phyloP scores from a whole-genome alignment of 2,888 invertebrate species.

The Stegana nigrithorax region DNA sequence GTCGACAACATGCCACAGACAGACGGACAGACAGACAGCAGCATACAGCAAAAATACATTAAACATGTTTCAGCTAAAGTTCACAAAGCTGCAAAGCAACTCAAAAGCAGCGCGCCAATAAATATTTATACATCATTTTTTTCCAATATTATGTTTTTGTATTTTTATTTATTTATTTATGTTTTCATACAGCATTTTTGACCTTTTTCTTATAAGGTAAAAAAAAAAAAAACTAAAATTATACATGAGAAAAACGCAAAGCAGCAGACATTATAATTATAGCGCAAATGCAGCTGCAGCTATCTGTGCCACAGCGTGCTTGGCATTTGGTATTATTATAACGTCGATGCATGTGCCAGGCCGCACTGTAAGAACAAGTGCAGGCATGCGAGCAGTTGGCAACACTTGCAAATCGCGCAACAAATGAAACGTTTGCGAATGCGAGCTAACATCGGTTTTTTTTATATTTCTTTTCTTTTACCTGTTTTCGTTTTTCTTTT shows the following conservation, averaged over 20 bases:
- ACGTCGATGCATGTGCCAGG: neutral
- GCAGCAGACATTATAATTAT: neutral
- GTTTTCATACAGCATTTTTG: conserved; percentile 11
- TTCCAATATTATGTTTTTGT: neutral
- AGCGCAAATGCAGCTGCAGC: conserved; percentile 12
- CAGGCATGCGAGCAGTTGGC: conserved; percentile 8
- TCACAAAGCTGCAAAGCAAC: too few species aligned
- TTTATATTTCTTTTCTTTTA: too few species aligned
- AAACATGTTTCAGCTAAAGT: too few species aligned
- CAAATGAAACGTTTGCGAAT: neutral
- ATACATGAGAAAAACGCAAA: too few species aligned
- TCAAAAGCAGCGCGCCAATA: neutral
- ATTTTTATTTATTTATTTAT: neutral
- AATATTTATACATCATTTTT: neutral
- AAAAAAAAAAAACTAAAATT: too few species aligned
- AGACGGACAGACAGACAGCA: neutral
- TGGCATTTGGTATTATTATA: conserved; percentile 9
- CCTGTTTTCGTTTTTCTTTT: neutral
- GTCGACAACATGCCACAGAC: neutral
- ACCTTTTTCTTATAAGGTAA: conserved; percentile 17
- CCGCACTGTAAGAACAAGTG: conserved; percentile 9
- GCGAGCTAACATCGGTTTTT: too few species aligned
- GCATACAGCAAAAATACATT: too few species aligned
- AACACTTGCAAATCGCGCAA: conserved; percentile 13
- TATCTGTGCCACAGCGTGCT: neutral